Base-by-base conservation (phyloP, 1,140 invertebrate species). In the Octopus sinensis region DNA sequence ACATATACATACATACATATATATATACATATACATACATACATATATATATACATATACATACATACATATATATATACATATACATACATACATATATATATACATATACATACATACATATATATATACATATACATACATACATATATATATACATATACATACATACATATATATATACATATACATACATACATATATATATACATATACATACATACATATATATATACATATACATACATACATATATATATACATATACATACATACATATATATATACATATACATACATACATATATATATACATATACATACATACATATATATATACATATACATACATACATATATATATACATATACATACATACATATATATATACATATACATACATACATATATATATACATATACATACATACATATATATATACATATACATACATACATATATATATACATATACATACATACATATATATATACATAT, bases 301-400 rank as follows among this genome's bases (percentile, higher is more conserved):
- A 62, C 17, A 62, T 62, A 62, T 9, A 62, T 62, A 62, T 62
- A 62, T 62, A 62, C 17, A 62, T 17, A 62, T 62, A 62, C 17
- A 62, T 17, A 62, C 17, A 62, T 62, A 62, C 17, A 62, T 62
- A 62, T 62, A 62, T 62, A 62, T 62, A 62, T 17, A 62, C 17
- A 62, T 62, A 62, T 62, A 62, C 56, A 62, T 62, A 62, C 56
- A 62, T 62, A 62, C 56, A 62, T 62, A 62, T 62, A 62, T 62
- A 62, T 62, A 62, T 62, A 62, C 56, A 62, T 62, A 62, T 62
- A 62, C 56, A 62, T 62, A 62, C 17, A 62, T 62, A 62, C 17
- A 62, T 62, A 62, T 62, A 62, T 17, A 62, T 62, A 62, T 62
- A 62, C 17, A 62, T 62, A 62, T 17, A 62, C 17, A 62, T 17